Conservation (phyloP, 1,140 invertebrate genomes). For the Drosophila jambulina region DNA sequence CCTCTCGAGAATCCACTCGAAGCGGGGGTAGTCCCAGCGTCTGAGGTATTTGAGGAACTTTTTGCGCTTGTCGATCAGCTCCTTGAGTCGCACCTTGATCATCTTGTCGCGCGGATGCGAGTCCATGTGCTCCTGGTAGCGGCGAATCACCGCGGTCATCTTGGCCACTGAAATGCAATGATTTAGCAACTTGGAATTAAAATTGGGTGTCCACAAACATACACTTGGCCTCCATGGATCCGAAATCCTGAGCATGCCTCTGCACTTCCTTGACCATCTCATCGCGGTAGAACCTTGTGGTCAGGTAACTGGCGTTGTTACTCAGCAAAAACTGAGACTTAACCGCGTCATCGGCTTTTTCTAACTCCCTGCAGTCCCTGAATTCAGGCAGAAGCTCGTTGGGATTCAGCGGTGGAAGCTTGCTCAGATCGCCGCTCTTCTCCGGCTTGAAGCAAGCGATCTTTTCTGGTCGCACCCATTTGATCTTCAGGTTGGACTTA, state of each 20-base stretch:
- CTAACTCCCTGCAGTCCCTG: conserved; percentile 86
- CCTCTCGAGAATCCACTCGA: conserved; percentile 94
- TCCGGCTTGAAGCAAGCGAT: conserved; percentile 86
- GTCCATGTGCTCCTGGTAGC: conserved; percentile 86
- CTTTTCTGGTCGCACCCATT: conserved; percentile 88
- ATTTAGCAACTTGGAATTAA: neutral
- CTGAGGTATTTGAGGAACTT: conserved; percentile 90
- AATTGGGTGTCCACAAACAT: conserved; percentile 36
- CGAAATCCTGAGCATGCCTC: conserved; percentile 86
- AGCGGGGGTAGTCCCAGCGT: conserved; percentile 92
- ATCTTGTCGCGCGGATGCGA: conserved; percentile 86
- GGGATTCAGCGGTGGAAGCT: conserved; percentile 84
- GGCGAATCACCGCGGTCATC: conserved; percentile 87
- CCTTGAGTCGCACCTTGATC: conserved; percentile 87
- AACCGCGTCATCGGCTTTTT: conserved; percentile 87
- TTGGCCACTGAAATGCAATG: conserved; percentile 85
- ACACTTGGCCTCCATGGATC: conserved; percentile 87
- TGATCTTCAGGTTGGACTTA: conserved; percentile 88
- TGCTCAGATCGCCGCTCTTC: conserved; percentile 87
- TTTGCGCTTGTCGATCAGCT: conserved; percentile 91
- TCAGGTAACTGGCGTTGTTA: conserved; percentile 85
- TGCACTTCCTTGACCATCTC: conserved; percentile 86
- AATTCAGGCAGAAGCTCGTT: conserved; percentile 81
- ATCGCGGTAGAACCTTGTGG: conserved; percentile 78
- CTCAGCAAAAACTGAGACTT: conserved; percentile 87